Percentiles rank a stretch among this genome's conserved stretches.
Conservation (phyloP, 2,113 vertebrate genomes). For the Bothrops jararaca region DNA sequence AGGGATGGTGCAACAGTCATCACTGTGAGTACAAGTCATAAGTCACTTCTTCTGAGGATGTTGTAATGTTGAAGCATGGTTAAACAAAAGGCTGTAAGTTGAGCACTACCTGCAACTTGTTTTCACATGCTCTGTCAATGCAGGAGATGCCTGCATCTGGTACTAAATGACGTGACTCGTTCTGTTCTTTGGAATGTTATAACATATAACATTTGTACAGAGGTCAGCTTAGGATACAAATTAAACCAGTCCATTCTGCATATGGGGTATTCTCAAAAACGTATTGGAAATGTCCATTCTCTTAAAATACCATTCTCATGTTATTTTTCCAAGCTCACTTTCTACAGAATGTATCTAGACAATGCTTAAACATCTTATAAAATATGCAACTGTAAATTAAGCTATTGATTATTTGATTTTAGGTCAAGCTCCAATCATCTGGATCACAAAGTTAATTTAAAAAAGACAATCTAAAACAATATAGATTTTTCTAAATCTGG, state of each 20-base stretch:
- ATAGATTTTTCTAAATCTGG: constrained; percentile 3
- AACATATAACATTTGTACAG: not conserved
- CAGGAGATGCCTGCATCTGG: not conserved
- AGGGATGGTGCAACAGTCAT: not conserved
- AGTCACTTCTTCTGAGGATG: not conserved
- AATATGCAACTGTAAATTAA: not conserved
- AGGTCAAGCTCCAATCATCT: not conserved
- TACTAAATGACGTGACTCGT: not conserved
- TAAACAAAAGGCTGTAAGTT: not conserved
- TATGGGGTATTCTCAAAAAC: not conserved
- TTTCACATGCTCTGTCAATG: not conserved
- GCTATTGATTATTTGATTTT: not conserved
- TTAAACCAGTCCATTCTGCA: not conserved
- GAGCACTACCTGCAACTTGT: not conserved
- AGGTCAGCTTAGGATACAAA: not conserved
- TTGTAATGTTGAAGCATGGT: not conserved
- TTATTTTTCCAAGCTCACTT: not conserved
- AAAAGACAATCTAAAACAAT: not conserved
- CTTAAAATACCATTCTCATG: not conserved
- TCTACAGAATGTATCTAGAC: not conserved
- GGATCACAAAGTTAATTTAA: not conserved
- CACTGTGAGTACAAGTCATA: too few species aligned
- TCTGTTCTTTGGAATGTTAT: not conserved
- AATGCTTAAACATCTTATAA: not conserved
- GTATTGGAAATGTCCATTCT: not conserved